Percentiles rank a stretch among this genome's conserved stretches.
Conservation (phyloP, 2,888 invertebrate species). For the Platerodrilus igneus region DNA sequence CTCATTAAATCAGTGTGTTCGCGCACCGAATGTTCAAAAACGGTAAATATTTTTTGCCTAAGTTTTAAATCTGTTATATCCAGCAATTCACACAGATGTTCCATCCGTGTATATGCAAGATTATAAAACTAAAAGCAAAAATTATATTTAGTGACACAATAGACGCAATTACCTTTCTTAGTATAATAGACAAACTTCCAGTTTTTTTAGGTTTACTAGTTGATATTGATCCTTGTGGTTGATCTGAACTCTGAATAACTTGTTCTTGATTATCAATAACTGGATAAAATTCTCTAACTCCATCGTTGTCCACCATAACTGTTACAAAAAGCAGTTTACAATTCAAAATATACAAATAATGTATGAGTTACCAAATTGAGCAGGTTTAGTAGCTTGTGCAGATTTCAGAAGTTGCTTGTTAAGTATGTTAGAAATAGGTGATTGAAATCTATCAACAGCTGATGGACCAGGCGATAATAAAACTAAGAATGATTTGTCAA, state of each 20-base stretch:
- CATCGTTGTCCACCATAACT: conserved; percentile 41
- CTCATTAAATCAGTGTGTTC: conserved; percentile 79
- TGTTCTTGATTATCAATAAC: conserved; percentile 31
- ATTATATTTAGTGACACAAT: not conserved
- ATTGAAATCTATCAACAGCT: conserved; percentile 61
- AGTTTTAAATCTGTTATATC: conserved; percentile 66
- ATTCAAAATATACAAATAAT: conserved; percentile 10
- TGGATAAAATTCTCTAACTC: conserved; percentile 40
- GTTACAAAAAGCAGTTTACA: too few relatives aligned
- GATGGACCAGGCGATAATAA: conserved; percentile 56
- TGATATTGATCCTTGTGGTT: conserved; percentile 7
- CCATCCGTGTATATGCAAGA: conserved; percentile 85
- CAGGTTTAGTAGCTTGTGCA: conserved; percentile 9
- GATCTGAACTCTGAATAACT: conserved; percentile 5
- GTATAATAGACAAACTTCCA: conserved; percentile 71
- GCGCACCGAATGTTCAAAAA: conserved; percentile 86
- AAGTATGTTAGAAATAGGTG: conserved; percentile 54
- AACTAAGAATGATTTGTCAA: too few relatives aligned
- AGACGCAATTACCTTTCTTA: conserved; percentile 67
- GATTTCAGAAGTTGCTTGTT: conserved; percentile 39
- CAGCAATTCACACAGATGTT: conserved; percentile 81
- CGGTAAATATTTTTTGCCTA: conserved; percentile 91
- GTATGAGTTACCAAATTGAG: conserved; percentile 32
- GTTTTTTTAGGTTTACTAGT: conserved; percentile 55
- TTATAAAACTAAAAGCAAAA: conserved; percentile 73